Conservation (phyloP, 2,113 vertebrate genomes). For the Odontesthes bonariensis region DNA sequence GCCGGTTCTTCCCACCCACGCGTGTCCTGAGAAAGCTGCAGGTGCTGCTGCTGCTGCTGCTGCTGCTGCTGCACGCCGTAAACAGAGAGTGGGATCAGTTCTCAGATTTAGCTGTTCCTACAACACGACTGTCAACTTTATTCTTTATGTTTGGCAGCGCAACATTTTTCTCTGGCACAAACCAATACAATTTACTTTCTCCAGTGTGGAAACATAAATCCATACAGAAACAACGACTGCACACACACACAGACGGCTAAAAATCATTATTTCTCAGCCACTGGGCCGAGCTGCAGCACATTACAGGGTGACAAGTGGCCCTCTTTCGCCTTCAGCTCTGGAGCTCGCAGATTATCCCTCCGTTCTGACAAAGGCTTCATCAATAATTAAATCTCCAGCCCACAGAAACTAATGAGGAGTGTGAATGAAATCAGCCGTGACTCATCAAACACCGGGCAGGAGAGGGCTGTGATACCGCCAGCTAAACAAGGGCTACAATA, state of each 20-base stretch:
- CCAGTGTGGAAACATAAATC: too few species aligned
- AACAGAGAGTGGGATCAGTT: neutral
- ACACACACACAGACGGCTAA: neutral
- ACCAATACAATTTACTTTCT: neutral
- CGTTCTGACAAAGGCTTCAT: slow-evolving; percentile 66
- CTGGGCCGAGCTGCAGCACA: slow-evolving; percentile 15
- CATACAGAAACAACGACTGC: neutral
- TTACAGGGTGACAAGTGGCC: slow-evolving; percentile 36
- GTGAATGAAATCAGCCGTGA: slow-evolving; percentile 69
- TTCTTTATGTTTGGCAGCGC: neutral
- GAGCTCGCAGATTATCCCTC: slow-evolving; percentile 56
- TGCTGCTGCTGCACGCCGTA: neutral
- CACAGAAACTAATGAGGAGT: slow-evolving; percentile 70
- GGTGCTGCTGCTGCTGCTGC: too few species aligned
- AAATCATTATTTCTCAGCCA: neutral
- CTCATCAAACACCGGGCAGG: slow-evolving; percentile 59
- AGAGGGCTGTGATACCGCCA: slow-evolving; percentile 41
- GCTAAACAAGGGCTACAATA: slow-evolving; percentile 40
- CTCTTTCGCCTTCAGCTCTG: slow-evolving; percentile 34
- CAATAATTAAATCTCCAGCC: slow-evolving; percentile 79
- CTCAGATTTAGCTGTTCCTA: neutral
- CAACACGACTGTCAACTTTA: neutral
- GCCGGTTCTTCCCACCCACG: slow-evolving; percentile 37
- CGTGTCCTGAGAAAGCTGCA: slow-evolving; percentile 4
- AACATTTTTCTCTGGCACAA: neutral